phyloP scores from a whole-genome alignment of 1,140 invertebrate genomes.

The Drosophila virilis region DNA sequence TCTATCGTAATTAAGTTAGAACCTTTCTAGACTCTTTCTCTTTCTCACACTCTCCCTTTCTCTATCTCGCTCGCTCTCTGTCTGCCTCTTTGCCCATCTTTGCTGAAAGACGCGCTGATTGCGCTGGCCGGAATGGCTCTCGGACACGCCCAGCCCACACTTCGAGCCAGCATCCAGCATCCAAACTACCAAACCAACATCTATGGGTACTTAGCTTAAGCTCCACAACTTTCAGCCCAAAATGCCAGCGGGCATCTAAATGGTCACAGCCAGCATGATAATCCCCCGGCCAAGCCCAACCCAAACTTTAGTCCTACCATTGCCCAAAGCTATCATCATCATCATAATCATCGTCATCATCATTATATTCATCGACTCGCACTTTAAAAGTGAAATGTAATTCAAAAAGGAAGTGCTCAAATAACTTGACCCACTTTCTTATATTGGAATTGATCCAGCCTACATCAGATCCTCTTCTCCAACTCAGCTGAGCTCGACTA shows the following conservation, averaged over 20 bases:
- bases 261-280: conserved; percentile 25
- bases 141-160: neutral
- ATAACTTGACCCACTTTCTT: neutral
- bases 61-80: conserved; percentile 2
- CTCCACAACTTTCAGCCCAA: conserved; percentile 9
- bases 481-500: too few species aligned
- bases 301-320: neutral
- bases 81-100: neutral
- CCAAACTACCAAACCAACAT: neutral
- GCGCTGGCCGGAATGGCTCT: conserved; percentile 32
- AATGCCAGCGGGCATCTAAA: conserved; percentile 25
- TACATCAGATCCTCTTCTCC: neutral
- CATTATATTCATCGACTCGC: neutral
- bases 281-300: neutral
- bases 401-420: neutral
- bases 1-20: conserved; percentile 77
- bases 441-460: neutral
- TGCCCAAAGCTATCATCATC: conserved; percentile 12
- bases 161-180: neutral
- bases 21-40: conserved; percentile 46
- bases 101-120: conserved; percentile 39
- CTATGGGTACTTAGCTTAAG: conserved; percentile 37
- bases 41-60: conserved; percentile 5
- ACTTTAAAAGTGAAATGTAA: conserved; percentile 10
- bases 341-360: neutral